A percentile compares a stretch with the other conserved stretches of the same genome.
These are phyloP conservation scores for Trematocara marginatum DNA, from an alignment of 2,113 vertebrate species.

Conservation along the genomic window DNA sequence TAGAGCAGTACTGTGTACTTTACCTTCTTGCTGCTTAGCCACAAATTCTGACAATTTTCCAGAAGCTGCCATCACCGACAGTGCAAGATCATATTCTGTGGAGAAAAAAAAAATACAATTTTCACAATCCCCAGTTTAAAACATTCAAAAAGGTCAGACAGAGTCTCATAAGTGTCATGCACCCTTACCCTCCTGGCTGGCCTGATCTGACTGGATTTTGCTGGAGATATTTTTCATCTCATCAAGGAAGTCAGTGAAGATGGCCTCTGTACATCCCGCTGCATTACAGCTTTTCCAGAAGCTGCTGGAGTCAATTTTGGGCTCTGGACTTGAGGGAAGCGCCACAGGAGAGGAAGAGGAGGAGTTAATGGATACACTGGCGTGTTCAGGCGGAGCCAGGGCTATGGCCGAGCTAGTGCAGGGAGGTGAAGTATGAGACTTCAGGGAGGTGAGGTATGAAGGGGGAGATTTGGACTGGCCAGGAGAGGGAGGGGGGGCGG, in stretches of 20 bases:
- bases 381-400: background rate
- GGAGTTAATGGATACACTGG: background rate
- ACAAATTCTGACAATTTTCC: slow-evolving; percentile 54
- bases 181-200: slow-evolving; percentile 64
- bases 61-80: slow-evolving; percentile 57
- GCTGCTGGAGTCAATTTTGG: background rate
- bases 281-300: slow-evolving; percentile 70
- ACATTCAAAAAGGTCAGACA: background rate
- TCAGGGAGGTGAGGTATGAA: background rate
- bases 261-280: slow-evolving; percentile 50
- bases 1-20: background rate
- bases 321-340: background rate
- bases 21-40: slow-evolving; percentile 58
- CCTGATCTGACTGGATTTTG: slow-evolving; percentile 51
- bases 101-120: background rate
- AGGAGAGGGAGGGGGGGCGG: background rate
- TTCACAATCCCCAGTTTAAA: background rate
- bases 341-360: background rate
- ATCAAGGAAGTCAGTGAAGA: slow-evolving; percentile 54
- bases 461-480: fast-evolving
- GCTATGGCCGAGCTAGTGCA: background rate
- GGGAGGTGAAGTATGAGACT: background rate
- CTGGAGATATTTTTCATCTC: slow-evolving; percentile 46
- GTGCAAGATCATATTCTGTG: slow-evolving; percentile 60
- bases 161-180: background rate